Base-by-base conservation (phyloP, 2,113 vertebrate species). In the Embiotoca jacksoni region DNA sequence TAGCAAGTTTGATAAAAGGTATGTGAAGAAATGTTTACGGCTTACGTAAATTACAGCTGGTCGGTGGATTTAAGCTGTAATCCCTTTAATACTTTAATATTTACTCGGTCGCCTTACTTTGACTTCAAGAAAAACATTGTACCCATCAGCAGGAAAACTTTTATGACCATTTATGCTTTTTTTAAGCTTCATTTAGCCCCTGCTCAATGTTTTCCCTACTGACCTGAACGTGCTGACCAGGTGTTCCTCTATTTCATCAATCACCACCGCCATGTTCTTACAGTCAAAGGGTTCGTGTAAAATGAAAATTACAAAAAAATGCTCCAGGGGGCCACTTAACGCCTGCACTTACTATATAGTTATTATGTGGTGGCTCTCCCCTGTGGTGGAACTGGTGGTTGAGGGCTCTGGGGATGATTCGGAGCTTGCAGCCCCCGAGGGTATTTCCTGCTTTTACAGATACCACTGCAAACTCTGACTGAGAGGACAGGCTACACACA, bases 171-270 rank as follows among this genome's bases (percentile, higher is more conserved):
- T 44, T 44, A 3, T 44, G 41, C n/a, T 44, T 44, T 44, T 10
- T 11, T 11, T 11, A 44, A 11, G 41, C 10, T 44, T 6, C 10
- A 2, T 44, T 44, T 44, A 44, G 13, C 67, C 35, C 37, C 23
- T n/a, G 9, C 3, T n/a, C 52, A 71, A 57, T 47, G 59, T n/a
- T 66, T 54, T 67, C 53, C 53, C 15, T n/a, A 6, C 61, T 78
- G 77, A 76, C 79, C 62, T 70, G 72, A 47, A 74, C 68, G 49
- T 82, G 85, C 44, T 49, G 62, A 81, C 82, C 88, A 90, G 88
- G 84, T 91, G 88, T 84, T 80, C 16, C 53, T 50, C 31, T 35
- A 23, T 36, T 53, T 61, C 62, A 67, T 62, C 64, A 72, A 67
- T 75, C 53, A 62, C 75, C 50, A 60, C 62, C 52, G 64, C 55